Evolutionary conservation across 2,113 vertebrate species (phyloP).

Genomic region (Pterocles orientalis): DNA sequence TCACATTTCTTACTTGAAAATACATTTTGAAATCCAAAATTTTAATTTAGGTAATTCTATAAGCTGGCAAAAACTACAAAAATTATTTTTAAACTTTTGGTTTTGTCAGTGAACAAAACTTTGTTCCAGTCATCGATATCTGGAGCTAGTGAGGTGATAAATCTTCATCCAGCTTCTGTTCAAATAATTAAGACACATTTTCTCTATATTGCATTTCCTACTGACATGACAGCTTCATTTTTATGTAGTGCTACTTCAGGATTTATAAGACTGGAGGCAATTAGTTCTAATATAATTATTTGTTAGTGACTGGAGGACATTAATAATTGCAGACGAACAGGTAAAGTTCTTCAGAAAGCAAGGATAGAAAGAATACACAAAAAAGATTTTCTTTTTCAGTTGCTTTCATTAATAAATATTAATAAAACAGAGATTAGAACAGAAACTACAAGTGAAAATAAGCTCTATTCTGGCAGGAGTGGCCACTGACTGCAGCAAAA

Average conservation of each 20-base stretch:
- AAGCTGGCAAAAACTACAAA: not conserved
- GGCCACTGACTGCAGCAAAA: not conserved
- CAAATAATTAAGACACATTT: not conserved
- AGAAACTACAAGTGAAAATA: not conserved
- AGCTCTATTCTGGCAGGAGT: not conserved
- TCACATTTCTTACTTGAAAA: not conserved
- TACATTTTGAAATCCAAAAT: not conserved
- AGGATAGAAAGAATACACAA: not conserved
- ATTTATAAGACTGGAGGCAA: not conserved
- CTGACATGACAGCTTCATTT: not conserved
- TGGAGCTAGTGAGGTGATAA: not conserved
- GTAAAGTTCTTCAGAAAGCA: not conserved
- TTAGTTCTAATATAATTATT: slow-evolving; percentile 6
- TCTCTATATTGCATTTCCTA: not conserved
- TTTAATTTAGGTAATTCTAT: not conserved
- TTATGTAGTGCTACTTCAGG: not conserved
- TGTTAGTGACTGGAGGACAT: not conserved
- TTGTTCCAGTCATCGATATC: not conserved
- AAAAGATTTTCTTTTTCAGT: not conserved
- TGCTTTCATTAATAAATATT: not conserved
- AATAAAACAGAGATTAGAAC: not conserved
- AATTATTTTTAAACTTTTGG: not conserved
- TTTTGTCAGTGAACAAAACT: not conserved
- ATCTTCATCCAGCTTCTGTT: not conserved
- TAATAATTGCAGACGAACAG: not conserved